Base-by-base conservation (phyloP, 1,140 invertebrate species). In the Vanessa atalanta region DNA sequence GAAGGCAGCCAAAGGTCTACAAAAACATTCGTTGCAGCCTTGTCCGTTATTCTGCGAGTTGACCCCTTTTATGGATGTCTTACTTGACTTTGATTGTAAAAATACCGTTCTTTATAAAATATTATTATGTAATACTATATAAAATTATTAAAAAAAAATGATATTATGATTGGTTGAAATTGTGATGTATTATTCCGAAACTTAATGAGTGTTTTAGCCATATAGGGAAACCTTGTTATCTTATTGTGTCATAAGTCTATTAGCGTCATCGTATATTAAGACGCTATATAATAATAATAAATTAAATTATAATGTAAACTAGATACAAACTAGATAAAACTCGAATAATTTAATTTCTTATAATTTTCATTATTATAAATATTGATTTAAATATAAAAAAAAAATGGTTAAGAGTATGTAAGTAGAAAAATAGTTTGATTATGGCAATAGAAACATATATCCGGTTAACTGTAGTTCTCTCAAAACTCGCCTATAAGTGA, bases 1-100 rank as follows among this genome's bases (percentile, higher is more conserved):
- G 26, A 31, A 31, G 57, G 15, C 53, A 57, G 31, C 14, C 55
- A 53, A 68, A 75, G 68, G 68, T 66, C 68, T 75, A 75, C 63
- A 69, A 68, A 70, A 73, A 73, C 71, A 67, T 20, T 65, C 31
- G 65, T 53, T 50, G 37, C 64, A 75, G 68, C 64, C 68, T 75
- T 70, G 67, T 61, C 73, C 73, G 73, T 75, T 75, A 75, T 61
- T 70, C 73, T 51, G 69, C 64, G 64, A 23, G 51, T n/a, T 75
- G 67, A 63, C 73, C 73, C 63, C 73, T 75, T 70, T 75, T 75
- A 66, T 63, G 66, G 68, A 51, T 70, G 63, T 51, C 53, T 73
- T 67, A 73, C 71, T 75, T 37, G 68, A 55, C 68, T 70, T 70
- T 57, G 73, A 75, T 63, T 68, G 31, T 75, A 75, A 70, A 61